These are phyloP conservation scores for Gryllus longicercus DNA, from an alignment of 2,888 invertebrate species.

Conservation along the genomic window DNA sequence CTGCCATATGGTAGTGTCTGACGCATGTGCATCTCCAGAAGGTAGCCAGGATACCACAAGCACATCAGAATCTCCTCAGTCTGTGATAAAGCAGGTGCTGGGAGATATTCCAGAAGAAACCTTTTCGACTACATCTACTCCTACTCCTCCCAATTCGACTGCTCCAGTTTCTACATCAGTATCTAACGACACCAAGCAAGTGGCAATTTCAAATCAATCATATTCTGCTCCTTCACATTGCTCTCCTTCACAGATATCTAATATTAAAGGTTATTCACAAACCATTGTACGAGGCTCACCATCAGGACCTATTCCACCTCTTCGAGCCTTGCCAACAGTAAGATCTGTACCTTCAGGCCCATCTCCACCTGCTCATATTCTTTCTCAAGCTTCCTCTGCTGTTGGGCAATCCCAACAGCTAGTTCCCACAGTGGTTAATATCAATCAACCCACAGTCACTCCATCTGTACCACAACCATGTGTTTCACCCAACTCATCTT, in stretches of 20 bases:
- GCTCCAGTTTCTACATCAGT: neutral
- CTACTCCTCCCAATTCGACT: neutral
- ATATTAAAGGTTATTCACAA: neutral
- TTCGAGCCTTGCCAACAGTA: neutral
- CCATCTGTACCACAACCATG: neutral
- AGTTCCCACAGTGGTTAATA: neutral
- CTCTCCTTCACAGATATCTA: neutral
- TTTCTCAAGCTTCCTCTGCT: neutral
- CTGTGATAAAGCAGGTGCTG: constrained; percentile 1
- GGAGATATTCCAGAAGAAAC: neutral
- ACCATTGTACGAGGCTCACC: neutral
- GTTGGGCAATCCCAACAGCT: neutral
- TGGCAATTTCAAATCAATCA: neutral
- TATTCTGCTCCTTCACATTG: neutral
- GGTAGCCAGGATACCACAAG: neutral
- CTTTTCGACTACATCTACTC: neutral
- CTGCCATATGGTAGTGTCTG: neutral
- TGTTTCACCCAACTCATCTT: neutral
- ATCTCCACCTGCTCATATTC: neutral
- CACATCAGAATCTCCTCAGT: neutral
- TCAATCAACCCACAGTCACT: neutral
- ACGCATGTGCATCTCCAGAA: neutral
- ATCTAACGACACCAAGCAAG: neutral
- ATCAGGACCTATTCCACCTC: neutral
- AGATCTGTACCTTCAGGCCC: neutral